A percentile compares a stretch with the other conserved stretches of the same genome.
Conservation (phyloP, 37 sponge, comb jelly and placozoan genomes). For the Petrosia ficiformis region DNA sequence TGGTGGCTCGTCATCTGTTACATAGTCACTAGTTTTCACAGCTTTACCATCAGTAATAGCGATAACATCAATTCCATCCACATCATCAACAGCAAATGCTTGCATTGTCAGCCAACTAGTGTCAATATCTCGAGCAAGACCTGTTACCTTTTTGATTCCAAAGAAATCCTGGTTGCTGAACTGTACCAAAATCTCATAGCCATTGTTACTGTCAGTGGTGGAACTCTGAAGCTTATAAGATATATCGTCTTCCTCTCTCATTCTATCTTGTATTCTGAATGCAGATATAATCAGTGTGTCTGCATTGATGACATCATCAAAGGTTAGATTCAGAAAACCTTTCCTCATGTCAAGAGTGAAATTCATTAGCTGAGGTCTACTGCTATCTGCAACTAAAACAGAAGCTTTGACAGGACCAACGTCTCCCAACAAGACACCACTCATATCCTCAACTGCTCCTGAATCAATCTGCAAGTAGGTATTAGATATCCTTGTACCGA, state of each 20-base stretch:
- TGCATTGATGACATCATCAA: slow-evolving; percentile 78
- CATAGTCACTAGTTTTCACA: slow-evolving; percentile 20
- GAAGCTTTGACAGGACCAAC: slow-evolving; percentile 42
- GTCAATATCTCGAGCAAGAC: slow-evolving; percentile 45
- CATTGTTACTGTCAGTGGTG: slow-evolving; percentile 30
- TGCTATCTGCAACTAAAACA: slow-evolving; percentile 52
- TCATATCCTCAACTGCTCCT: slow-evolving; percentile 66
- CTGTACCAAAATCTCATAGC: slow-evolving; percentile 53
- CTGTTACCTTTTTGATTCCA: slow-evolving; percentile 57
- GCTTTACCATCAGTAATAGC: slow-evolving; percentile 89
- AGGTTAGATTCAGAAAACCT: slow-evolving; percentile 74
- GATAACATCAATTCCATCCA: slow-evolving; percentile 75
- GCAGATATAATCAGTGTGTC: slow-evolving; percentile 68
- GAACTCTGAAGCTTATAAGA: slow-evolving; percentile 62
- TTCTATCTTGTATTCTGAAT: slow-evolving; percentile 69
- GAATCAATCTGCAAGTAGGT: slow-evolving; percentile 59
- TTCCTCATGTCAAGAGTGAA: slow-evolving; percentile 77
- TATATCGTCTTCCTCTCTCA: slow-evolving; percentile 6
- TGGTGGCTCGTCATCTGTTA: slow-evolving; percentile 49
- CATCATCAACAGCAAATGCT: slow-evolving; percentile 90
- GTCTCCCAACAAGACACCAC: slow-evolving; percentile 25
- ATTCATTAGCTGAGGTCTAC: slow-evolving; percentile 59
- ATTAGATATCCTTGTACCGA: slow-evolving; percentile 52
- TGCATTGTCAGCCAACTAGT: slow-evolving; percentile 86
- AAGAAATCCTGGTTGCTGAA: slow-evolving; percentile 77